Percentiles rank a stretch among this genome's conserved stretches.
These are phyloP conservation scores for Elgaria multicarinata DNA, from an alignment of 2,113 vertebrate species.

Conservation along the genomic window DNA sequence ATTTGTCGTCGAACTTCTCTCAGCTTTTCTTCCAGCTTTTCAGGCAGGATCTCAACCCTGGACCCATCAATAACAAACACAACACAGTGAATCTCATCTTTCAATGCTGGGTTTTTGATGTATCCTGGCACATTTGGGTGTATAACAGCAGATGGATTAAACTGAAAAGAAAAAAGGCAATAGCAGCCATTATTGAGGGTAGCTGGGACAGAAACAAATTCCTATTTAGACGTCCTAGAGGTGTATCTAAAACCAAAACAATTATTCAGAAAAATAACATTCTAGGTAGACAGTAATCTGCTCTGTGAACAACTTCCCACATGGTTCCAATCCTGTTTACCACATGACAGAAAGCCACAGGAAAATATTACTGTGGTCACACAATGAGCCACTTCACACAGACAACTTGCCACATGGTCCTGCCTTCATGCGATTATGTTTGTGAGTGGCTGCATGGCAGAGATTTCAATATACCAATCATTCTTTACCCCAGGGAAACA, in stretches of 20 bases:
- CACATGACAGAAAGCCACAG: no score
- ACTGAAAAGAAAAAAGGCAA: slow-evolving; percentile 23
- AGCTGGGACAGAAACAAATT: neutral
- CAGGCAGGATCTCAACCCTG: slow-evolving; percentile 64
- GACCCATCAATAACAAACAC: slow-evolving; percentile 61
- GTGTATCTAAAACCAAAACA: neutral
- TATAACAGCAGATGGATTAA: slow-evolving; percentile 13
- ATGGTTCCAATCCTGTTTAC: neutral
- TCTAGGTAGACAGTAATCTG: neutral
- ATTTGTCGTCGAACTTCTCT: slow-evolving; percentile 59
- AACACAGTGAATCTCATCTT: slow-evolving; percentile 68
- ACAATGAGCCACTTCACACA: neutral
- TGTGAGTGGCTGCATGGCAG: neutral
- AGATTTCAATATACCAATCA: neutral
- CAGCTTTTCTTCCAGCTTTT: slow-evolving; percentile 71
- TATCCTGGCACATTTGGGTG: neutral
- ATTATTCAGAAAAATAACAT: neutral
- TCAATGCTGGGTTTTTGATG: slow-evolving; percentile 15
- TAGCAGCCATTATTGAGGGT: neutral
- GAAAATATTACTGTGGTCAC: neutral
- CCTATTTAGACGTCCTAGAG: neutral
- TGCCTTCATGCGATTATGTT: neutral
- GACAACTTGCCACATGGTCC: neutral
- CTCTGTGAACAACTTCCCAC: neutral
- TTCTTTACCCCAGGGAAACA: neutral